These are phyloP conservation scores for Noctua pronuba DNA, from an alignment of 2,888 invertebrate species.

Conservation along the genomic window DNA sequence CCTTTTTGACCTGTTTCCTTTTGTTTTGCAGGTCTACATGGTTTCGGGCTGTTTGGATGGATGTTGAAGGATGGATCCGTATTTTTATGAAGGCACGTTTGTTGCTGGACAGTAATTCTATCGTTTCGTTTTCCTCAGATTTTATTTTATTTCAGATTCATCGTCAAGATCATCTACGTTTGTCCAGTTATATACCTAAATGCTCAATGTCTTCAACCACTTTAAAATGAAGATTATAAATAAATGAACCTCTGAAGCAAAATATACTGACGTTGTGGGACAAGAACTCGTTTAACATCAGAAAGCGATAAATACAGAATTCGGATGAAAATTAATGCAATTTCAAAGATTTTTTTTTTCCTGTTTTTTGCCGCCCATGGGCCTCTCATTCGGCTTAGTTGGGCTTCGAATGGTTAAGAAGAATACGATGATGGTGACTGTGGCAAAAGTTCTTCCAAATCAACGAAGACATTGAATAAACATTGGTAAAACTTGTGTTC, in stretches of 20 bases:
- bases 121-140: not conserved
- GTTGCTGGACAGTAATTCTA: not conserved
- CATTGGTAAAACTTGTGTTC: conserved; percentile 13
- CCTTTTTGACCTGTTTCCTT: conserved; percentile 53
- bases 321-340: not conserved
- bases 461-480: conserved; percentile 12
- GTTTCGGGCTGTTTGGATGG: conserved; percentile 54
- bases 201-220: not conserved
- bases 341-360: too few relatives aligned
- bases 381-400: too few relatives aligned
- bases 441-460: not conserved
- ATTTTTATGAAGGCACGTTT: conserved; percentile 15
- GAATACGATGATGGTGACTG: not conserved
- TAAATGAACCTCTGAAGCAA: not conserved
- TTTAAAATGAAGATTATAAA: not conserved
- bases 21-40: conserved; percentile 29
- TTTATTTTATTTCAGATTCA: not conserved
- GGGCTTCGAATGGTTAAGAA: too few relatives aligned
- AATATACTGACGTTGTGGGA: not conserved
- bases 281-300: not conserved
- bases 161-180: not conserved
- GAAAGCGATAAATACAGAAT: not conserved
- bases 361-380: too few relatives aligned
- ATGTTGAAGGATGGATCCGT: conserved; percentile 16
- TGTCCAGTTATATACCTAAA: not conserved